These are phyloP conservation scores for Hypomesus transpacificus DNA, from an alignment of 2,113 vertebrate species.

Conservation along the genomic window DNA sequence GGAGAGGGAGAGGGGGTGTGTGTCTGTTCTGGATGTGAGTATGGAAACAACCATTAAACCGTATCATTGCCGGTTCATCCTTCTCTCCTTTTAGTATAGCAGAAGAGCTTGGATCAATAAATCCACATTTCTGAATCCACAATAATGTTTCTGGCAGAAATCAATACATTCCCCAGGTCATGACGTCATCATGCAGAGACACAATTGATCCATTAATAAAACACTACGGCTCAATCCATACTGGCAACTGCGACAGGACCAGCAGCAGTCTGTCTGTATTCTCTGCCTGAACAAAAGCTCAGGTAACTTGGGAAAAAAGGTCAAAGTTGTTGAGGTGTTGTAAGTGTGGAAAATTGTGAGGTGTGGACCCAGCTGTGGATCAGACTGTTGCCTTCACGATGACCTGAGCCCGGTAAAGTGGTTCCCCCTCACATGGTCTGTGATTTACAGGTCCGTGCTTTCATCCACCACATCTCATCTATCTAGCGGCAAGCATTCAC, in stretches of 20 bases:
- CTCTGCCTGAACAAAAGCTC: neutral
- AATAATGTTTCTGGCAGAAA: conserved; percentile 40
- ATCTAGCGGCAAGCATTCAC: too few species aligned
- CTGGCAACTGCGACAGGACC: conserved; percentile 3
- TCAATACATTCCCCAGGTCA: conserved; percentile 45
- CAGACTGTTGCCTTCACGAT: too few species aligned
- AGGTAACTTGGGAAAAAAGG: neutral
- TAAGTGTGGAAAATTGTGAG: too few species aligned
- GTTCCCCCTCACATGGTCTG: too few species aligned
- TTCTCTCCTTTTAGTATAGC: conserved; percentile 33
- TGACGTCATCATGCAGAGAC: conserved; percentile 56
- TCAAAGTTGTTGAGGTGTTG: neutral
- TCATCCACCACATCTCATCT: too few species aligned
- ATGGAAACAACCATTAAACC: neutral
- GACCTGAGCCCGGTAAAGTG: too few species aligned
- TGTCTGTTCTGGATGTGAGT: neutral
- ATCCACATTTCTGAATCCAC: conserved; percentile 32
- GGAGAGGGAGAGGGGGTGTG: neutral
- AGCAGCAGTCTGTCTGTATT: neutral
- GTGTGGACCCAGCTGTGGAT: too few species aligned
- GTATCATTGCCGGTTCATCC: conserved; percentile 26
- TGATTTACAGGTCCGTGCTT: too few species aligned
- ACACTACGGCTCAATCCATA: conserved; percentile 42
- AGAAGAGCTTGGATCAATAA: conserved; percentile 29
- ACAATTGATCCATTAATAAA: conserved; percentile 64